Evolutionary conservation across 2,797 vertebrate genomes (phyloP).

Genomic region (Parauchenoglanis ngamensis): DNA sequence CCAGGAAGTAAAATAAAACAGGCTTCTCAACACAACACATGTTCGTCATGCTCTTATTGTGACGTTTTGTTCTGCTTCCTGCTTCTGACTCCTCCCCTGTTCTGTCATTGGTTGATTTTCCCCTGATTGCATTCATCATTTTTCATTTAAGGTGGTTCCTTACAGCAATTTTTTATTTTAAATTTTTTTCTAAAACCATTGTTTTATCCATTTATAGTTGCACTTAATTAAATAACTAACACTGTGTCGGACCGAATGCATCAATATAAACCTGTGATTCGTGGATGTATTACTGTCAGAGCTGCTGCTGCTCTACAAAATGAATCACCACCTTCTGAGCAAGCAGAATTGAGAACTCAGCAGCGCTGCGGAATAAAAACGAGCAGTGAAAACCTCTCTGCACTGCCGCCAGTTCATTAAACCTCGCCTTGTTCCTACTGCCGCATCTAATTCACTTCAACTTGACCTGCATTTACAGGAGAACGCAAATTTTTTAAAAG

Average conservation of each 20-base stretch:
- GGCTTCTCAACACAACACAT: neutral
- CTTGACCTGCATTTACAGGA: conserved; percentile 16
- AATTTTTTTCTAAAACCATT: neutral
- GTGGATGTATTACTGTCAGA: neutral
- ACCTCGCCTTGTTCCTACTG: neutral
- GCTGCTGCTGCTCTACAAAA: neutral
- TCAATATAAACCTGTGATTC: neutral
- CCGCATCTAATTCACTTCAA: neutral
- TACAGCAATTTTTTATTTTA: neutral
- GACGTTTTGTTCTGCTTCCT: neutral
- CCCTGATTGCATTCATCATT: neutral
- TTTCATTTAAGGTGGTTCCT: neutral
- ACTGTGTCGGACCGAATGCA: neutral
- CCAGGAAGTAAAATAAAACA: neutral
- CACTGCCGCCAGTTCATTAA: neutral
- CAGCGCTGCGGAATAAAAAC: neutral
- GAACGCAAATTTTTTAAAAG: conserved; percentile 11
- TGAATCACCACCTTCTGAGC: neutral
- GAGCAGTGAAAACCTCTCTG: neutral
- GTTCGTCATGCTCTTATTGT: neutral
- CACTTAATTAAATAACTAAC: neutral
- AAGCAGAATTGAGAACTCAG: neutral
- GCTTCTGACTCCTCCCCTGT: neutral
- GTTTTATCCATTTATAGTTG: neutral
- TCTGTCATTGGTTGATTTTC: neutral